phyloP scores from a whole-genome alignment of 30 jellyfish, hydroid and myxozoan species.

The Aurelia sp. region DNA sequence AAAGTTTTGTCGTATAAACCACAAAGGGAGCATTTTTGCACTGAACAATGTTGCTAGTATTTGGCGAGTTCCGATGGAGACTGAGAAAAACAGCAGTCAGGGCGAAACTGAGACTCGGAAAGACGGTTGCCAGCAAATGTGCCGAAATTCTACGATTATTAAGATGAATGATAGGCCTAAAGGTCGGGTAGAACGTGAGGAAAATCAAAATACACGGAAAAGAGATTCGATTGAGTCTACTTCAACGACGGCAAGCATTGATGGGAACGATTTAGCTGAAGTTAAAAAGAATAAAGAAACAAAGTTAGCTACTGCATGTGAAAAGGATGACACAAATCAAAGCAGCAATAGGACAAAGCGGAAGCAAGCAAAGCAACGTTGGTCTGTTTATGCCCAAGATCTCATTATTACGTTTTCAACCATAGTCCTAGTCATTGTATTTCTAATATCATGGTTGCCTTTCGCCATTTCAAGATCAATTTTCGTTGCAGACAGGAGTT shows the following conservation, averaged over 20 bases:
- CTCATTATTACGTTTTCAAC: slow-evolving; percentile 48
- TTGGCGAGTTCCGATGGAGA: not conserved
- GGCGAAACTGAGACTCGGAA: not conserved
- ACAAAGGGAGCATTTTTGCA: not conserved
- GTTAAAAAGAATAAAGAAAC: not conserved
- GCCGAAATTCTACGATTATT: not conserved
- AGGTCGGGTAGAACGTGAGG: not conserved
- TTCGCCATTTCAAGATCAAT: slow-evolving; percentile 45
- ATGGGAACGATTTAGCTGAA: not conserved
- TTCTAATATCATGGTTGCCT: slow-evolving; percentile 45
- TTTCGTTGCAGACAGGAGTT: slow-evolving; percentile 31
- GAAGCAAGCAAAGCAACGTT: not conserved
- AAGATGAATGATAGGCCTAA: not conserved
- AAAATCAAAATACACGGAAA: not conserved
- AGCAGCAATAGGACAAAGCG: not conserved
- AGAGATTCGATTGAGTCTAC: not conserved
- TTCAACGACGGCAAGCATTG: not conserved
- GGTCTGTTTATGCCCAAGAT: slow-evolving; percentile 19
- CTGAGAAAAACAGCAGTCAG: not conserved
- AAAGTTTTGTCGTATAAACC: not conserved
- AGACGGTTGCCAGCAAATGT: not conserved
- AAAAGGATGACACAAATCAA: not conserved
- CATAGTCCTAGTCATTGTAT: slow-evolving; percentile 34
- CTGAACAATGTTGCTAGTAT: not conserved
- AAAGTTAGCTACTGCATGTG: too few relatives aligned